These are phyloP conservation scores for Drosophila funebris DNA, from an alignment of 1,140 invertebrate genomes.

Conservation along the genomic window DNA sequence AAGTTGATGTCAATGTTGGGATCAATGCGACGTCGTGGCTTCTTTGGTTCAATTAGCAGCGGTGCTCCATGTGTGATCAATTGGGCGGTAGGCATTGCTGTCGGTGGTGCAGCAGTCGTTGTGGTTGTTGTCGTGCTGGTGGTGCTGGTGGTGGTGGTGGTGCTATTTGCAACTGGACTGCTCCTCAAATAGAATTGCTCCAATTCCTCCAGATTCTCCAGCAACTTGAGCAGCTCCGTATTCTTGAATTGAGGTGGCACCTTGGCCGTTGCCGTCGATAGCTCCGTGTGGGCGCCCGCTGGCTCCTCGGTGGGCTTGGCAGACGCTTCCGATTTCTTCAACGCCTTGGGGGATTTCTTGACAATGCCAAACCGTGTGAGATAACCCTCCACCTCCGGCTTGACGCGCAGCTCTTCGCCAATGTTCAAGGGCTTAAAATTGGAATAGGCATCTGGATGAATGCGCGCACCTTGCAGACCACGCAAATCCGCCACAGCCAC, in stretches of 20 bases:
- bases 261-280: constrained; percentile 62
- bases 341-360: constrained; percentile 64
- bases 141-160: constrained; percentile 28
- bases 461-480: constrained; percentile 62
- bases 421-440: constrained; percentile 80
- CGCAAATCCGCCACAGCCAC: constrained; percentile 67
- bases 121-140: constrained; percentile 32
- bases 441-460: constrained; percentile 72
- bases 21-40: constrained; percentile 72
- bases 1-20: constrained; percentile 79
- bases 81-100: constrained; percentile 35
- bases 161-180: constrained; percentile 19
- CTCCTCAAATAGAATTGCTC: constrained; percentile 83
- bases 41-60: constrained; percentile 72
- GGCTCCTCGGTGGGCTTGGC: constrained; percentile 53
- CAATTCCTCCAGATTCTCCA: constrained; percentile 74
- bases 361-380: constrained; percentile 80
- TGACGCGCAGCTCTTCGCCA: constrained; percentile 74
- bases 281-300: constrained; percentile 57
- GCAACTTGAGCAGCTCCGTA: constrained; percentile 65
- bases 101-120: constrained; percentile 29
- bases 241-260: too few relatives aligned
- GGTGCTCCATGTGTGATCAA: constrained; percentile 76
- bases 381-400: constrained; percentile 80
- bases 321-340: constrained; percentile 58